phyloP scores from a whole-genome alignment of 2,113 vertebrate genomes.

The Oncorhynchus kisutch region DNA sequence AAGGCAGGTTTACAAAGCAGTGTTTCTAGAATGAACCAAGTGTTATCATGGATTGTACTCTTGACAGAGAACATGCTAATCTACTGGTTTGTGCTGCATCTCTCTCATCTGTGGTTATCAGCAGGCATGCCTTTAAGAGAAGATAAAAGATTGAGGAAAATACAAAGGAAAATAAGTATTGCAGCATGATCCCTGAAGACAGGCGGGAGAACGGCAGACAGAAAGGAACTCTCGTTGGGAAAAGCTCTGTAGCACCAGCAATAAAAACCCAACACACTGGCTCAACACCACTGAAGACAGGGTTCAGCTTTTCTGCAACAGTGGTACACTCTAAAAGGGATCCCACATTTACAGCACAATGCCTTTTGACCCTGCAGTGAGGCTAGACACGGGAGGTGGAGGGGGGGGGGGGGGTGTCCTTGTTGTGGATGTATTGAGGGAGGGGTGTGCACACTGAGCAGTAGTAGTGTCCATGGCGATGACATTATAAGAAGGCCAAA shows the following conservation, averaged over 20 bases:
- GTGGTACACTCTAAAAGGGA: too few species aligned
- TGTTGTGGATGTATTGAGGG: background rate
- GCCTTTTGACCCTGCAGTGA: too few species aligned
- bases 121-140: conserved; percentile 38
- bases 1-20: conserved; percentile 59
- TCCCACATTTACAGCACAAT: too few species aligned
- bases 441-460: too few species aligned
- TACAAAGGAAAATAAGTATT: background rate
- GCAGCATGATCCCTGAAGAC: background rate
- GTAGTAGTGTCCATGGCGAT: too few species aligned
- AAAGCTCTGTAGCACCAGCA: background rate
- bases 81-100: conserved; percentile 44
- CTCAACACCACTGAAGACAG: too few species aligned
- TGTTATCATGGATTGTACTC: conserved; percentile 52
- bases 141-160: background rate
- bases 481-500: background rate
- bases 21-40: conserved; percentile 60
- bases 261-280: background rate
- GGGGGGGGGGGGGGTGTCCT: too few species aligned
- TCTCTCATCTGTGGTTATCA: conserved; percentile 53
- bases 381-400: background rate
- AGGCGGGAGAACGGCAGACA: too few species aligned
- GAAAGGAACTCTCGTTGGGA: background rate
- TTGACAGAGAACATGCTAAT: conserved; percentile 31
- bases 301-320: too few species aligned